Percentiles rank a stretch among this genome's conserved stretches.
Evolutionary conservation across 2,113 vertebrate genomes (phyloP).

Genomic region (Rhabdomys dilectus): DNA sequence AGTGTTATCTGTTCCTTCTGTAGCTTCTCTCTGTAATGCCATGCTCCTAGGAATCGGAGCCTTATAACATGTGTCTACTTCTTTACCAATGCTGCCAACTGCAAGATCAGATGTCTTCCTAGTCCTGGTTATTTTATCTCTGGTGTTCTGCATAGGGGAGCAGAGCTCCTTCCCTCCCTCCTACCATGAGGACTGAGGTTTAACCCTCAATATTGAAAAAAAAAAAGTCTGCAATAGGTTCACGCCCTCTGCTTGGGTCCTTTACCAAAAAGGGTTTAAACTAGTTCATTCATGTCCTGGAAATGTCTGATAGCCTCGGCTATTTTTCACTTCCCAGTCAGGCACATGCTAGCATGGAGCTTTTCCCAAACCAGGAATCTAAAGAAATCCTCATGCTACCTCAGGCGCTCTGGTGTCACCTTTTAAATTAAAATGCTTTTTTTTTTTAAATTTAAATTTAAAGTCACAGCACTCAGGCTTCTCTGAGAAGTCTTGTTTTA

Average conservation of each 20-base stretch:
- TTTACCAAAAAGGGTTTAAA: not conserved
- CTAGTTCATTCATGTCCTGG: not conserved
- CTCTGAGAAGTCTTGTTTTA: not conserved
- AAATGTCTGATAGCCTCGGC: not conserved
- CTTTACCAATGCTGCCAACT: not conserved
- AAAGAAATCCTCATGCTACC: not conserved
- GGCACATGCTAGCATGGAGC: not conserved
- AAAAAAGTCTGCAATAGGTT: not conserved
- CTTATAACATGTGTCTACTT: not conserved
- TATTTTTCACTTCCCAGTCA: not conserved
- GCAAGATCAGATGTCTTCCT: not conserved
- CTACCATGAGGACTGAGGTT: not conserved
- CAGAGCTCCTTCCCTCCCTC: not conserved
- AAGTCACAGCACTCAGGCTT: not conserved
- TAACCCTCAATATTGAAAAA: not conserved
- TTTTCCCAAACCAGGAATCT: not conserved
- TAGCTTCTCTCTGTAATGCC: not conserved
- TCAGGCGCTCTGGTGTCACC: not conserved
- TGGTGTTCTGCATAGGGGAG: not conserved
- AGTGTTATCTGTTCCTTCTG: not conserved
- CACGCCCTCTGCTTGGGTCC: not conserved
- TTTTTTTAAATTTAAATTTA: not conserved
- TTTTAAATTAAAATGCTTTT: not conserved
- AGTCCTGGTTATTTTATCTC: not conserved
- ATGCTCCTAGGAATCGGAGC: not conserved